phyloP scores from a whole-genome alignment of 2,888 invertebrate genomes.

The Drosophila kokeensis region DNA sequence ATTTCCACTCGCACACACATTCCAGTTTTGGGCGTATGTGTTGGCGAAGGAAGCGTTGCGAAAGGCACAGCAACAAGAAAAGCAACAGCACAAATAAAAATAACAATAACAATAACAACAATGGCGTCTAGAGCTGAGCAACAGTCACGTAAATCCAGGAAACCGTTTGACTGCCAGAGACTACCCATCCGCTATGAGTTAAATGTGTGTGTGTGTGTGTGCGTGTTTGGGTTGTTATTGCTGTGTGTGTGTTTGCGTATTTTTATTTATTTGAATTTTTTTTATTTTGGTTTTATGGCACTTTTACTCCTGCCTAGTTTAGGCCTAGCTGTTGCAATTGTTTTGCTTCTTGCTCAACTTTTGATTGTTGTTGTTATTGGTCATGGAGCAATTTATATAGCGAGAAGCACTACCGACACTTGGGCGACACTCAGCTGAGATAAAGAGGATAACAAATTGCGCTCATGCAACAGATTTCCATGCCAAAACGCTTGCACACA shows the following conservation, averaged over 20 bases:
- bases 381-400: constrained; percentile 74
- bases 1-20: constrained; percentile 21
- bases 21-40: neutral
- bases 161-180: constrained; percentile 31
- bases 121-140: constrained; percentile 21
- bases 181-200: constrained; percentile 17
- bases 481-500: constrained; percentile 49
- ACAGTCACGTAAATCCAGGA: constrained; percentile 55
- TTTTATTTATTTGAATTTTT: constrained; percentile 32
- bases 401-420: constrained; percentile 75
- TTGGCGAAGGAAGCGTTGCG: neutral
- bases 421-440: constrained; percentile 78
- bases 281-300: constrained; percentile 29
- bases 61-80: constrained; percentile 14
- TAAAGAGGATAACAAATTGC: constrained; percentile 81
- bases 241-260: constrained; percentile 20
- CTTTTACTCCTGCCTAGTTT: constrained; percentile 24
- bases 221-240: neutral
- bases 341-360: constrained; percentile 35
- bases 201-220: constrained; percentile 1
- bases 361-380: constrained; percentile 52
- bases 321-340: constrained; percentile 34
- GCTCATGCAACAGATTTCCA: constrained; percentile 80
- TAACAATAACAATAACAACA: constrained; percentile 34
- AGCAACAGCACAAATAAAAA: constrained; percentile 25